Percentiles rank a stretch among this genome's conserved stretches.
Conservation (phyloP, 2,888 invertebrate genomes). For the Drosophila ustulata region DNA sequence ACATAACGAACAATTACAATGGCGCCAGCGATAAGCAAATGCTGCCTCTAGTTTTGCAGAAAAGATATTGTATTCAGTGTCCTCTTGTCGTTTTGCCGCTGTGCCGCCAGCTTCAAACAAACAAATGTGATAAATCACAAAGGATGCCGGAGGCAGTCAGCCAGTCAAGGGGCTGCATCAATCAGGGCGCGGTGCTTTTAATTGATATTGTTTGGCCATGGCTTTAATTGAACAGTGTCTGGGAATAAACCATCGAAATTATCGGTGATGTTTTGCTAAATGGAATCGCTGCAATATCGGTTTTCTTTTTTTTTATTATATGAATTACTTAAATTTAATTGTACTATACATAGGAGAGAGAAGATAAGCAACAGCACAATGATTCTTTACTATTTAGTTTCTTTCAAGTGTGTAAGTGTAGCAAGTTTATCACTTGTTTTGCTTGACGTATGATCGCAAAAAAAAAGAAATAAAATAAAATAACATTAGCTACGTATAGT, state of each 20-base stretch:
- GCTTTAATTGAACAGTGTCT: slow-evolving; percentile 74
- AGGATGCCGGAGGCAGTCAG: slow-evolving; percentile 34
- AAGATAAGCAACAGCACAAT: not conserved
- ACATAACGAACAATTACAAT: slow-evolving; percentile 12
- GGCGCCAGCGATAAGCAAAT: slow-evolving; percentile 59
- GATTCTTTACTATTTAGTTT: no score
- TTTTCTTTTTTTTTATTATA: not conserved
- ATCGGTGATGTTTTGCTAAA: slow-evolving; percentile 29
- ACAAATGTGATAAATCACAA: slow-evolving; percentile 55
- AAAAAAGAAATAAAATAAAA: no score
- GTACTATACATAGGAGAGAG: not conserved
- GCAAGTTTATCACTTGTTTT: no score
- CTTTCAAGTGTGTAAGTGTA: no score
- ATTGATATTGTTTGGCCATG: slow-evolving; percentile 70
- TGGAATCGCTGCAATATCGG: slow-evolving; percentile 15
- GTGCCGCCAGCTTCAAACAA: slow-evolving; percentile 20
- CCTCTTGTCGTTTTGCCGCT: not conserved
- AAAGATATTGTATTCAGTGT: slow-evolving; percentile 31
- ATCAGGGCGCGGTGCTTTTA: slow-evolving; percentile 65
- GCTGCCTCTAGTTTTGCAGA: slow-evolving; percentile 31
- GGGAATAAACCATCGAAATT: slow-evolving; percentile 60
- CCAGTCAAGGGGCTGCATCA: slow-evolving; percentile 53
- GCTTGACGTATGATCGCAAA: no score
- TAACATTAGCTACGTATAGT: no score
- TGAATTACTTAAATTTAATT: not conserved